phyloP scores from a whole-genome alignment of 2,888 invertebrate species.

The Griposia aprilina region DNA sequence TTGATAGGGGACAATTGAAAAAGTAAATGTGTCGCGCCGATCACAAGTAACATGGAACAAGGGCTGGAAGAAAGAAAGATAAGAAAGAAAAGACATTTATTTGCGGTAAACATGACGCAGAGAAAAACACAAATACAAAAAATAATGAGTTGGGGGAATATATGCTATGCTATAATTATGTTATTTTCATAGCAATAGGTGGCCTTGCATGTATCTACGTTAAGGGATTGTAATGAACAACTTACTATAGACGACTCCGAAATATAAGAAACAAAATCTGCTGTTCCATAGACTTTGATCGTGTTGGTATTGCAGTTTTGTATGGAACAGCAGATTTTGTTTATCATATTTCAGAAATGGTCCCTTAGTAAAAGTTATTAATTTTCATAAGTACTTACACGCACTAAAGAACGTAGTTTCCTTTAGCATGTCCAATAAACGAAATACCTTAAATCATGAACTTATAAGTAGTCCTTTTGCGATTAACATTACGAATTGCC shows the following conservation, averaged over 20 bases:
- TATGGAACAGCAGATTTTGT: background rate
- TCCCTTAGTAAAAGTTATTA: background rate
- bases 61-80: background rate
- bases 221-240: background rate
- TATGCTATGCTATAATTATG: no score
- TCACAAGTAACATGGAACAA: background rate
- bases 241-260: background rate
- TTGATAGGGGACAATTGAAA: background rate
- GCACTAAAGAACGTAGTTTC: background rate
- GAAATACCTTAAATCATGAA: constrained; percentile 20
- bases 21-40: background rate
- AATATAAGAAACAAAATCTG: background rate
- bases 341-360: background rate
- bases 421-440: background rate
- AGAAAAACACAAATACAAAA: no score
- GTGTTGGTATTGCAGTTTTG: background rate
- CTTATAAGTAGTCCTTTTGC: constrained; percentile 24
- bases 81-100: no score
- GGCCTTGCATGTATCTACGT: background rate
- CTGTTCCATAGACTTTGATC: background rate
- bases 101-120: no score
- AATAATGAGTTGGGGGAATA: no score
- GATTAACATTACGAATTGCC: constrained; percentile 57
- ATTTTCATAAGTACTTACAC: background rate
- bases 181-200: background rate